Evolutionary conservation across 1,140 invertebrate genomes (phyloP), one percentile per base, ranked within the genome.

Genomic region (Drosophila suzukii): DNA sequence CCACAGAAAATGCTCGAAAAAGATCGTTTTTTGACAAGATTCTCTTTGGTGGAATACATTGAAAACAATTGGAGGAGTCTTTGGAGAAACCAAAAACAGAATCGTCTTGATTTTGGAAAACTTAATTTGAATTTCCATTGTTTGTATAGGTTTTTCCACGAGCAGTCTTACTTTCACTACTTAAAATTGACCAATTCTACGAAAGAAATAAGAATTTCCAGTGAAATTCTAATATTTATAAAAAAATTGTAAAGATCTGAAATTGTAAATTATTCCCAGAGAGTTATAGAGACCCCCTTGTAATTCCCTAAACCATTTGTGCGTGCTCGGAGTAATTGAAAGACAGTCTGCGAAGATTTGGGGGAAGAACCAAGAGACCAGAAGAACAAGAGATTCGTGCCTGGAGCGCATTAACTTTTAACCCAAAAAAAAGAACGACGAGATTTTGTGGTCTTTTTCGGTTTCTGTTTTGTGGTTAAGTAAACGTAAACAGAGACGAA

Each of bases 371-470:
- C 49, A 24, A 63, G 65, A 27, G 5, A 27, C 27, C 27, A 27
- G 4, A 27, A 27, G 27, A 27, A 41, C 49, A 24, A 63, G 65
- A 72, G 53, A 55, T 55, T 84, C 76, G 81, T 84, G 81, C 61
- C 61, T 76, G 66, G 30, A 67, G 66, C 67, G 81, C 59, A 85
- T 85, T 84, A 84, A 81, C 81, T 77, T 85, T 85, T 85, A 63
- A 65, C 77, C 81, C 66, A 72, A 83, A 83, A 81, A 81, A 79
- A 61, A 17, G 24, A 54, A 32, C 27, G 54, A 71, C 50, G 30
- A 65, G 47, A 49, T 70, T 74, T 74, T 81, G 68, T 36, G 75
- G 47, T 30, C 27, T 76, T 46, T 65, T 62, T 59, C 20, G 56
- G 58, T 27, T 63, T 75, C 43, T 76, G 54, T 67, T 63, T 71